Percentiles rank a stretch among this genome's conserved stretches.
Conservation (phyloP, 35 echinoderm and acorn worm genomes). For the Nesometra sesokonis region DNA sequence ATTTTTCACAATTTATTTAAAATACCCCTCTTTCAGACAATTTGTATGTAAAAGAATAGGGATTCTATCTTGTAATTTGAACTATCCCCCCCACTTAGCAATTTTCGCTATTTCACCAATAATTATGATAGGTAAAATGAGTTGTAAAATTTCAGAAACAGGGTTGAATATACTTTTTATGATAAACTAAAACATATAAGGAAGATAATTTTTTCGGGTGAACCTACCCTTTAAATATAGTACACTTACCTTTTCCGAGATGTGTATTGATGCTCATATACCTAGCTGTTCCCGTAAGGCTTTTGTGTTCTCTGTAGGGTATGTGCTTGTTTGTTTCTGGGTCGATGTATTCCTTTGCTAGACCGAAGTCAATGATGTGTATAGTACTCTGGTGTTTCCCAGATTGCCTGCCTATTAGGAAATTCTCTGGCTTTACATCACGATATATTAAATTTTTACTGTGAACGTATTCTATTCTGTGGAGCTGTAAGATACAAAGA, state of each 20-base stretch:
- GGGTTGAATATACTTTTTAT: no score
- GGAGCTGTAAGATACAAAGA: conserved; percentile 55
- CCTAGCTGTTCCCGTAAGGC: conserved; percentile 95
- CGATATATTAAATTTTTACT: conserved; percentile 97
- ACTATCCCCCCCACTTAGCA: no score
- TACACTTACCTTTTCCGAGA: conserved; percentile 94
- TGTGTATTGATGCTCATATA: conserved; percentile 99
- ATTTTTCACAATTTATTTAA: no score
- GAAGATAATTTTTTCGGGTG: no score
- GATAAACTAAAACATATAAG: no score
- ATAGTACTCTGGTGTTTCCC: conserved; percentile 71
- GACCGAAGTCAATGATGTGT: conserved; percentile 98
- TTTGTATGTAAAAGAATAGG: no score
- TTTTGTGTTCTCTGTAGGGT: conserved; percentile 99
- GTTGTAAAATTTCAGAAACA: no score
- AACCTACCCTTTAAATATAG: no score
- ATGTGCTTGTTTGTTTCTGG: conserved; percentile 99
- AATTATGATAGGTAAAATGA: no score
- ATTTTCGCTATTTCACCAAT: no score
- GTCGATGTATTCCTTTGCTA: conserved; percentile 99
- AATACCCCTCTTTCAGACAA: no score
- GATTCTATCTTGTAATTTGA: no score
- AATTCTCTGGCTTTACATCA: conserved; percentile 99
- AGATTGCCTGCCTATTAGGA: conserved; percentile 87
- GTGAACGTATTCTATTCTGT: conserved; percentile 99